phyloP scores from a whole-genome alignment of 2,888 invertebrate species.

The Drosophila silvestris region DNA sequence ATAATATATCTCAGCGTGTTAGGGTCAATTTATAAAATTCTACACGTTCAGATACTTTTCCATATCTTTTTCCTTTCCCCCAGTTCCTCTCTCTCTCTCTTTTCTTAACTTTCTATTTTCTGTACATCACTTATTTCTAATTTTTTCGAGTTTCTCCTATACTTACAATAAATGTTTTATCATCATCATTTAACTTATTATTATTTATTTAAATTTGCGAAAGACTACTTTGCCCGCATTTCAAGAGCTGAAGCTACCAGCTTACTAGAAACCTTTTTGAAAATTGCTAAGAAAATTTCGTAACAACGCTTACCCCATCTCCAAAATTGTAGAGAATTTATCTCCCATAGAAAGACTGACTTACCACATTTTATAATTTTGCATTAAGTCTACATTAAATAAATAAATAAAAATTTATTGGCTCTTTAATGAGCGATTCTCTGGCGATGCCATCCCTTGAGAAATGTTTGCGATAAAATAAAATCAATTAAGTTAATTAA shows the following conservation, averaged over 20 bases:
- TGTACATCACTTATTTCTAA: not conserved
- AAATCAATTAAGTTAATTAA: conserved; percentile 42
- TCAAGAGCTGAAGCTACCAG: too few species aligned
- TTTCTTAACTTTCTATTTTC: not conserved
- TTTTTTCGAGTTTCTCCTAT: not conserved
- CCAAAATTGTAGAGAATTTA: not conserved
- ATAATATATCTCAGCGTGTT: too few species aligned
- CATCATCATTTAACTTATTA: too few species aligned
- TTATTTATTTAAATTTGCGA: too few species aligned
- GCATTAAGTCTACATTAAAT: not conserved
- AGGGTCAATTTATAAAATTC: not conserved
- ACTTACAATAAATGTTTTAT: too few species aligned
- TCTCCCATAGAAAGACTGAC: not conserved
- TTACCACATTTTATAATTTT: not conserved
- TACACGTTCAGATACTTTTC: not conserved
- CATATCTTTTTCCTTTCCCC: too few species aligned
- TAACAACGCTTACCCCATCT: not conserved
- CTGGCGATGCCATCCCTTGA: conserved; percentile 24
- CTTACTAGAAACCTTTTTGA: too few species aligned
- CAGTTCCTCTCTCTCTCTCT: not conserved
- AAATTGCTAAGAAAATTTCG: not conserved
- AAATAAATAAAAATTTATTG: not conserved
- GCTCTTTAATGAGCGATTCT: conserved; percentile 19
- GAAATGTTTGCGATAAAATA: conserved; percentile 19
- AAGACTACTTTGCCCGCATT: too few species aligned